phyloP scores from a whole-genome alignment of 37 sponge, comb jelly and placozoan genomes.

The Cliona cf. orientalis region DNA sequence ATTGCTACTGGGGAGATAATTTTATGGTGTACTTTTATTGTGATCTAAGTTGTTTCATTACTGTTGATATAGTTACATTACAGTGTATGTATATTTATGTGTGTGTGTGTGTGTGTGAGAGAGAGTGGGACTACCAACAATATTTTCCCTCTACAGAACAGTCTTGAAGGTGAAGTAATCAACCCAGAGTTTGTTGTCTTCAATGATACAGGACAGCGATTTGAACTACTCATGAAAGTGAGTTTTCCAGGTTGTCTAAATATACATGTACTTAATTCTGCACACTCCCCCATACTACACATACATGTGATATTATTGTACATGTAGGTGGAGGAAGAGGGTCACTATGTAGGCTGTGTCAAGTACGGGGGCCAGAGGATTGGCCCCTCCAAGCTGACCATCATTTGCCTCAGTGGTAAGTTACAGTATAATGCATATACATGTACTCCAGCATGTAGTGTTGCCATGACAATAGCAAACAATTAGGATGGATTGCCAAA shows the following conservation, averaged over 20 bases:
- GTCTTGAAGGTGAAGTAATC: conserved; percentile 20
- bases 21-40: too few species aligned
- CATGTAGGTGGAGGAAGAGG: conserved; percentile 49
- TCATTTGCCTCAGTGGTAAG: conserved; percentile 32
- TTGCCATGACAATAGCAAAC: neutral
- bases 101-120: neutral
- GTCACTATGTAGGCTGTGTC: conserved; percentile 62
- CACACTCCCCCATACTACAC: too few species aligned
- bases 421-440: neutral
- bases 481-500: too few species aligned
- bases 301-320: too few species aligned
- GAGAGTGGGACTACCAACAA: neutral
- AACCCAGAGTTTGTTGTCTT: conserved; percentile 67
- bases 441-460: neutral
- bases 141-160: too few species aligned
- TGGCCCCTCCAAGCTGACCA: conserved; percentile 28
- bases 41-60: too few species aligned
- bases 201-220: conserved; percentile 22
- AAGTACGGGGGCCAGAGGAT: conserved; percentile 44
- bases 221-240: conserved; percentile 74
- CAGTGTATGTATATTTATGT: neutral
- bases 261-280: too few species aligned
- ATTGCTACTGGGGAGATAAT: too few species aligned
- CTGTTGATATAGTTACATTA: too few species aligned
- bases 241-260: too few species aligned